phyloP scores from a whole-genome alignment of 2,888 invertebrate genomes.

The Anoncus sp. region DNA sequence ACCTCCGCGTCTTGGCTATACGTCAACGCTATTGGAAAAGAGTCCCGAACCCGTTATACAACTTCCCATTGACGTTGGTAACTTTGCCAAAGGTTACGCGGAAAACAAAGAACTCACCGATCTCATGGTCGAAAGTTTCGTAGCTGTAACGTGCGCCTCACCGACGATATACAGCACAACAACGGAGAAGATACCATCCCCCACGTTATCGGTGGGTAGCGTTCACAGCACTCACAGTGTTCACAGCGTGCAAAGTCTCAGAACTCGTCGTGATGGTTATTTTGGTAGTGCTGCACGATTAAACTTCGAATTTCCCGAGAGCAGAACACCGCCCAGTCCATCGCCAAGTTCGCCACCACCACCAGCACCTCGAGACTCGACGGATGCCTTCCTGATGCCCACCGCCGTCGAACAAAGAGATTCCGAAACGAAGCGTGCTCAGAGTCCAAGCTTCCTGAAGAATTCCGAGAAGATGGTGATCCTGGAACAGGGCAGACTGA shows the following conservation, averaged over 20 bases:
- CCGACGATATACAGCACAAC: slow-evolving; percentile 84
- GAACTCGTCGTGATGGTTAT: slow-evolving; percentile 88
- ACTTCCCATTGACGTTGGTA: slow-evolving; percentile 86
- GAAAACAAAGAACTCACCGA: slow-evolving; percentile 83
- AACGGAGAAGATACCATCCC: slow-evolving; percentile 86
- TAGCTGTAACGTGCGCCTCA: slow-evolving; percentile 84
- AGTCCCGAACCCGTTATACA: slow-evolving; percentile 79
- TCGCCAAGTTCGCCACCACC: slow-evolving; percentile 91
- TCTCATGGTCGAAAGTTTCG: slow-evolving; percentile 84
- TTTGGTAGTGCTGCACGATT: slow-evolving; percentile 84
- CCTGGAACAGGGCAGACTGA: slow-evolving; percentile 85
- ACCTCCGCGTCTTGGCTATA: slow-evolving; percentile 85
- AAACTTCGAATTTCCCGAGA: slow-evolving; percentile 84
- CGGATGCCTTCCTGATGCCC: slow-evolving; percentile 83
- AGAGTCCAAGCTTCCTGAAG: slow-evolving; percentile 83
- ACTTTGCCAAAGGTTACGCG: slow-evolving; percentile 85
- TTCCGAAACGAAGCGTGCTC: slow-evolving; percentile 73
- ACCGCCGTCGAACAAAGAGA: slow-evolving; percentile 74
- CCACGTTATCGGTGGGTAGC: slow-evolving; percentile 86
- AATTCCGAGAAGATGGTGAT: slow-evolving; percentile 80
- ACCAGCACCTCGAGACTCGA: slow-evolving; percentile 90
- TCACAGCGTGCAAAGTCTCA: slow-evolving; percentile 77
- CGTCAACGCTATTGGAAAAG: slow-evolving; percentile 87
- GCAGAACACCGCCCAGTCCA: slow-evolving; percentile 82
- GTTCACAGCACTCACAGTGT: slow-evolving; percentile 78